Base-by-base conservation (phyloP, 2,113 vertebrate genomes). In the Pseudonaja textilis region DNA sequence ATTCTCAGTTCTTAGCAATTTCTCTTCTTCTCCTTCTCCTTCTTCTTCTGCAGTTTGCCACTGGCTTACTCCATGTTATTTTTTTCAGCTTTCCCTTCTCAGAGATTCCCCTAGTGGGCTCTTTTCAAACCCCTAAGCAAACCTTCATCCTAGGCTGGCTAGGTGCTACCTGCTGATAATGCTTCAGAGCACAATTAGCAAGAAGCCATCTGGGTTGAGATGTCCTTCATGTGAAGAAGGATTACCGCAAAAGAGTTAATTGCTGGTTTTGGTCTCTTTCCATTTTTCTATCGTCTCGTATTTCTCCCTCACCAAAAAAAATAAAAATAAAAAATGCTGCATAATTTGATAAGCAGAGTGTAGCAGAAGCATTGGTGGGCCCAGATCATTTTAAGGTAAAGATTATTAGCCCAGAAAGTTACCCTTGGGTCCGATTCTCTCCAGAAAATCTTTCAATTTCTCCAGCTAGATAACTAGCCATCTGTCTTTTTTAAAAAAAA, bases 351-450 rank as follows among this genome's bases (percentile, higher is more conserved):
- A 25, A 9, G 7, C 52, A 85, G 9, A 91, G 91, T 92, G 93
- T 22, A 26, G 26, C 45, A 11, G 12, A 81, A 93, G 20, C 42
- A 93, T 34, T 2, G 34, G 34, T 0, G 57, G 89, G 86, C 88
- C 20, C 56, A 45, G 64, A 55, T 56, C 45, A 3, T 87, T 89
- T 81, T 90, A 85, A 94, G 23, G 88, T 87, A 74, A 91, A 90
- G 61, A 55, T 64, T 74, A 54, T 88, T 64, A 64, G 18, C 29
- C 90, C 89, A 92, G 3, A 89, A n/a, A 3, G 20, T 69, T 91
- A 85, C 85, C 39, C 54, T 0, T 0, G 14, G 25, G n/a, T 47
- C 10, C 91, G 69, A 90, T 55, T 94, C 93, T 93, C 20, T 52
- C 16, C 89, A 0, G 39, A 54, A 29, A n/a, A 90, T 47, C 26